Conservation (phyloP, 1,140 invertebrate species). For the Gonioctena quinquepunctata region DNA sequence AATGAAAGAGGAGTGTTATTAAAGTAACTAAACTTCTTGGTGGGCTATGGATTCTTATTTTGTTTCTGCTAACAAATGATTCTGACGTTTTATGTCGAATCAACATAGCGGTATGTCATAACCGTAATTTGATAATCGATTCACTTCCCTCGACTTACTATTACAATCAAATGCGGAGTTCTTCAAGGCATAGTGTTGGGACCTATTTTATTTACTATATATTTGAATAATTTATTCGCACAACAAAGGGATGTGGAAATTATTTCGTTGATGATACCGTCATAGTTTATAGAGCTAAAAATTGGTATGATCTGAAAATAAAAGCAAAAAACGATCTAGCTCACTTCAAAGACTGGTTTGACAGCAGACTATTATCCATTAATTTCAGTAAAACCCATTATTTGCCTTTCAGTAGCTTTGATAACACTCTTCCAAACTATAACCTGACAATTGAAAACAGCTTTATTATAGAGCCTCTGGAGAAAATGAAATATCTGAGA, state of each 20-base stretch:
- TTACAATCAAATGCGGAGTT: constrained; percentile 9
- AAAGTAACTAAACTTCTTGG: too few species aligned
- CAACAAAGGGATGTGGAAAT: not conserved
- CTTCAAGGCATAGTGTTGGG: constrained; percentile 33
- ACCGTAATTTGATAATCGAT: too few species aligned
- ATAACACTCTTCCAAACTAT: not conserved
- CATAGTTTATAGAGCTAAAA: constrained; percentile 9
- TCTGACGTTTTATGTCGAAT: too few species aligned
- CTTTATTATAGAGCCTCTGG: not conserved
- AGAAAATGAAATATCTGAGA: too few species aligned
- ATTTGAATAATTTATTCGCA: constrained; percentile 16
- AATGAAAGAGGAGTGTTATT: too few species aligned
- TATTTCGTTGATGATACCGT: constrained; percentile 15
- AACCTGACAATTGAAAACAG: not conserved
- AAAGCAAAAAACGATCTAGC: not conserved
- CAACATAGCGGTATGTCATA: too few species aligned
- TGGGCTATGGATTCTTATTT: too few species aligned
- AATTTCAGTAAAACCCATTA: not conserved
- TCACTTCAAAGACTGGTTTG: constrained; percentile 7
- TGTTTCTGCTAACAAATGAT: too few species aligned
- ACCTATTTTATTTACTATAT: constrained; percentile 28
- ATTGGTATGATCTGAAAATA: constrained; percentile 7
- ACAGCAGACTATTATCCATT: not conserved
- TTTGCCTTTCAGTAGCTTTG: not conserved
- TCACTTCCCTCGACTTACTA: too few species aligned